Conservation (phyloP, 1,140 invertebrate genomes). For the Lethrus apterus region DNA sequence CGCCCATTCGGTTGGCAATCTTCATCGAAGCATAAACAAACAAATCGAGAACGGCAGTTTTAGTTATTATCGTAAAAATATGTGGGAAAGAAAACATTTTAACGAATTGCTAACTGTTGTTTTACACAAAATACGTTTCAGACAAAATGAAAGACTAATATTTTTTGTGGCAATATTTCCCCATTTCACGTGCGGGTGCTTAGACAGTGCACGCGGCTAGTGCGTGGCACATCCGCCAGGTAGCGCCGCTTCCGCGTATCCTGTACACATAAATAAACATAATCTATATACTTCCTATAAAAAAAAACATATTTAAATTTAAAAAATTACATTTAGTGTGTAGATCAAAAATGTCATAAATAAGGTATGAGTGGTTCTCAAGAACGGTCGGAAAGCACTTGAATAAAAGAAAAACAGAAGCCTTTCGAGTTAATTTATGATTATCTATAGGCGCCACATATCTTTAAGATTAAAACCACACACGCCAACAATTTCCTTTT, state of each 20-base stretch:
- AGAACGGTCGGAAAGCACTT: background rate
- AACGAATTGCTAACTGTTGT: conserved; percentile 25
- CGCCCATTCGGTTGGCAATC: too few relatives aligned
- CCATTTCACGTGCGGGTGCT: too few relatives aligned
- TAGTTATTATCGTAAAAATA: conserved; percentile 11
- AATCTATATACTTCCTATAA: too few relatives aligned
- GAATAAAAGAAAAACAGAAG: background rate
- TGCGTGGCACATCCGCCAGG: too few relatives aligned
- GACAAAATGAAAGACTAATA: conserved; percentile 35
- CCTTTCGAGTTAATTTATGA: background rate
- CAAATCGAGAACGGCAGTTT: conserved; percentile 8
- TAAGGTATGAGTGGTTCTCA: background rate
- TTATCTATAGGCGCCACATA: background rate
- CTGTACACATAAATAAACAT: too few relatives aligned
- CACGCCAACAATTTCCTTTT: too few relatives aligned
- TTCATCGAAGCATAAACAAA: conserved; percentile 5
- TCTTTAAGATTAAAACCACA: too few relatives aligned
- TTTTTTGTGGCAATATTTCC: conserved; percentile 36
- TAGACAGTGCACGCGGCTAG: too few relatives aligned
- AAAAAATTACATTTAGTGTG: background rate
- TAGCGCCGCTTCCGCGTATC: too few relatives aligned
- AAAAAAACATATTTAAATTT: background rate
- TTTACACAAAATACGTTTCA: conserved; percentile 34
- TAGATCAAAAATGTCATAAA: background rate
- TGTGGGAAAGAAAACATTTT: conserved; percentile 9